Evolutionary conservation across 2,113 vertebrate species (phyloP).

Genomic region (Hylia prasina): DNA sequence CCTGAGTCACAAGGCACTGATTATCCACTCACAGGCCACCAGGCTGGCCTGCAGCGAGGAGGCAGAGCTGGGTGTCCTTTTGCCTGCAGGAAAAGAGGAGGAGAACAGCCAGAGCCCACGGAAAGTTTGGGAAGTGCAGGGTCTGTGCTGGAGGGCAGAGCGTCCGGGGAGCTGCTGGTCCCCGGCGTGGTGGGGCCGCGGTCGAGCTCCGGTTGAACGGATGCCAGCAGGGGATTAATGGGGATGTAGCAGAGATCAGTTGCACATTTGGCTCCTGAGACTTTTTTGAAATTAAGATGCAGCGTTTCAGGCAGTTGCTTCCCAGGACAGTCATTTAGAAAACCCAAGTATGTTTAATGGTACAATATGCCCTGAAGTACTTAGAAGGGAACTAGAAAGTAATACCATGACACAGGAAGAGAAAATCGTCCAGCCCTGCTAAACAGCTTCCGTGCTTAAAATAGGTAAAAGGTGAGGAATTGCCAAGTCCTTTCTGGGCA

Average conservation of each 20-base stretch:
- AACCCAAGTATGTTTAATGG: constrained; percentile 35
- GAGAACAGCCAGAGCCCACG: neutral
- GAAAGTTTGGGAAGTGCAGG: neutral
- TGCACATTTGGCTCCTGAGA: constrained; percentile 47
- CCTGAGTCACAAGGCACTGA: neutral
- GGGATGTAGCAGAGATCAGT: constrained; percentile 42
- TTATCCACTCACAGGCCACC: neutral
- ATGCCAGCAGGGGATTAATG: constrained; percentile 38
- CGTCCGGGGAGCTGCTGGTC: neutral
- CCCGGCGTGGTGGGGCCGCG: neutral
- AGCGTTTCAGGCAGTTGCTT: constrained; percentile 54
- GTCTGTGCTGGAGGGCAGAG: neutral
- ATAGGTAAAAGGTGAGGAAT: constrained; percentile 41
- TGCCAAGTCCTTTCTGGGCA: constrained; percentile 2
- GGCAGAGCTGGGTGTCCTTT: neutral
- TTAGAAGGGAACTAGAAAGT: constrained; percentile 60
- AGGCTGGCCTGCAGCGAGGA: neutral
- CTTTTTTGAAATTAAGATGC: constrained; percentile 54
- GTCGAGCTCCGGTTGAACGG: neutral
- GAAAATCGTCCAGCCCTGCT: neutral
- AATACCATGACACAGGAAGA: constrained; percentile 47
- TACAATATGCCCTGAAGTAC: constrained; percentile 26
- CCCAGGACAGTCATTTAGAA: constrained; percentile 53
- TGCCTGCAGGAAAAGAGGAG: neutral
- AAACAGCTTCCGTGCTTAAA: constrained; percentile 34